phyloP scores from a whole-genome alignment of 2,888 invertebrate genomes.

The Hyalella azteca region DNA sequence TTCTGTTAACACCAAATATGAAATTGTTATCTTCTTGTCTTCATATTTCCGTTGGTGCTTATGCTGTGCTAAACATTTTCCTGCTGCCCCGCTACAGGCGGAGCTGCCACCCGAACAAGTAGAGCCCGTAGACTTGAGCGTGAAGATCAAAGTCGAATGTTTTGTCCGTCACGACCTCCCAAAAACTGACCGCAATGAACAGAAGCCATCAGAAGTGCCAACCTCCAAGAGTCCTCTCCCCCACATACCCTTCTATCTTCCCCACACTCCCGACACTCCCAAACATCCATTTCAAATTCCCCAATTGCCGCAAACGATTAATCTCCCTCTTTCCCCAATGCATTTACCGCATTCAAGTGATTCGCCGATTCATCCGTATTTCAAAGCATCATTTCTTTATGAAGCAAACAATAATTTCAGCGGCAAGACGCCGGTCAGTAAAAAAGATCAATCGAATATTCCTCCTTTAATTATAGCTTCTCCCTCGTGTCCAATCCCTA shows the following conservation, averaged over 20 bases:
- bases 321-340: conserved; percentile 6
- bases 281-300: conserved; percentile 16
- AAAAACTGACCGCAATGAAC: not conserved
- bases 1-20: too few relatives aligned
- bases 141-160: conserved; percentile 41
- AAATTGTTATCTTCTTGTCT: too few relatives aligned
- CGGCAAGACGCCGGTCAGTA: not conserved
- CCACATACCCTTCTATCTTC: not conserved
- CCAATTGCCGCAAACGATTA: not conserved
- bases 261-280: conserved; percentile 11
- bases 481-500: conserved; percentile 33
- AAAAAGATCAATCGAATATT: conserved; percentile 17
- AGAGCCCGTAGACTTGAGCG: conserved; percentile 56
- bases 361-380: not conserved
- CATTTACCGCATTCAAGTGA: conserved; percentile 19
- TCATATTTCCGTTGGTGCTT: too few relatives aligned
- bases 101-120: conserved; percentile 57
- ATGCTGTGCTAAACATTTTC: too few relatives aligned
- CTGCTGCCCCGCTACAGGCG: too few relatives aligned
- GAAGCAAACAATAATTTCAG: conserved; percentile 15
- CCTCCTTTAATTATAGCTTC: conserved; percentile 13
- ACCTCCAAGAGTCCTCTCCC: not conserved
- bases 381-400: conserved; percentile 19
- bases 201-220: not conserved
- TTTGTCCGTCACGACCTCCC: not conserved